Evolutionary conservation across 2,888 invertebrate genomes (phyloP), one percentile per base, ranked within the genome.

Genomic region (Ametastegia equiseti): DNA sequence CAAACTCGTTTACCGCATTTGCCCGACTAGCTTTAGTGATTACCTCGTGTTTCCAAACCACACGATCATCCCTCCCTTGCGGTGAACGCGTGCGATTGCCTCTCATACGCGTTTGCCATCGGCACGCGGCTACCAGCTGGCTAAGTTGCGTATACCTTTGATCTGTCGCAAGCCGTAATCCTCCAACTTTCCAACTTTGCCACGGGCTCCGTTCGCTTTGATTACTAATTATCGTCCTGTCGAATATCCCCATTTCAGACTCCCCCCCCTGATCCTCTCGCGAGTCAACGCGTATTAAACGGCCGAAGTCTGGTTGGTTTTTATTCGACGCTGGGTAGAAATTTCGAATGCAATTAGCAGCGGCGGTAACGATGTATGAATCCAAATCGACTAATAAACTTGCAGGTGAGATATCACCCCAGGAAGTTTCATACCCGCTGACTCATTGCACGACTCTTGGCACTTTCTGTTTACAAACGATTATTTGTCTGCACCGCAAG

Each of bases 381-480:
- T 78, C 27, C 42, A 42, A 78, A 78, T 60, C 60, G 78, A 42
- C 42, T 42, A 23, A 45, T 60, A 27, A 9, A 60, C 57, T 27
- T 60, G 60, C 60, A 23, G 42, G 27, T 30, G 78, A 57, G 63
- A 78, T n/a, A n/a, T 39, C 36, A 39, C 45, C 27, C 27, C 42
- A 23, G 60, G 63, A 45, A 27, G 19, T 54, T n/a, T 42, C 30
- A 60, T 11, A 9, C n/a, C 11, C 42, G 42, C 27, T 78, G 78
- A 78, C 60, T 60, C 42, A 27, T 27, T 3, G 27, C 54, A 63
- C 45, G 54, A 60, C 39, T 60, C 42, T 60, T 63, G 15, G 27
- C 60, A 63, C 60, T 78, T 63, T 60, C 78, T 23, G 78, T 60
- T 78, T 78, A 60, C 60, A 63, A 78, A 78, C 63, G n/a, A n/a